phyloP scores from a whole-genome alignment of 2,113 vertebrate species.

The Ciconia boyciana region DNA sequence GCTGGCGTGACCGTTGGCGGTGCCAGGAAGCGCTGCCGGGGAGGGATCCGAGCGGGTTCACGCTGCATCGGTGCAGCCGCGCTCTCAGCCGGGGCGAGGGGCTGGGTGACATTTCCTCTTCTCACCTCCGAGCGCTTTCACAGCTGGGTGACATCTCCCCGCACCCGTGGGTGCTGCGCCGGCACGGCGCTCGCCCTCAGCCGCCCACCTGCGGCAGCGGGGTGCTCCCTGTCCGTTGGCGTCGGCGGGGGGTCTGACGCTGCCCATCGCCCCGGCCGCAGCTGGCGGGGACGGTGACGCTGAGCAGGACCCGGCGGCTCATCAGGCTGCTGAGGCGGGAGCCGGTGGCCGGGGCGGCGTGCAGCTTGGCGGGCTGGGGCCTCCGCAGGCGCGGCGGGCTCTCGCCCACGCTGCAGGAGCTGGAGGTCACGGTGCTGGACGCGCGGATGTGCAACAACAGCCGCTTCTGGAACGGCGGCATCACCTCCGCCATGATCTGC shows the following conservation, averaged over 20 bases:
- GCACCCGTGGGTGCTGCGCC: accelerated
- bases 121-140: background rate
- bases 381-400: accelerated
- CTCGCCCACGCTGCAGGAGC: background rate
- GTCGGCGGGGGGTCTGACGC: background rate
- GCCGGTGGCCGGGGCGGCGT: background rate
- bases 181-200: accelerated
- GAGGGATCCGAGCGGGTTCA: accelerated
- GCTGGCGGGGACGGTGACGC: background rate
- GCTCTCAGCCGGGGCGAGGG: background rate
- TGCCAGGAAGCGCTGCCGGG: background rate
- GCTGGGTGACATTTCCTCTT: background rate
- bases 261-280: background rate
- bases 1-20: background rate
- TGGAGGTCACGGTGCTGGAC: background rate
- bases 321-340: background rate
- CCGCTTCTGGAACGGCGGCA: background rate
- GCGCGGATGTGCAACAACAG: slow-evolving; percentile 14
- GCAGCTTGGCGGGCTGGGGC: slow-evolving; percentile 42
- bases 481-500: slow-evolving; percentile 6
- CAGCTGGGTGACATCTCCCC: background rate
- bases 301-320: background rate
- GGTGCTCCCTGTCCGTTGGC: background rate
- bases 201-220: accelerated
- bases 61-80: accelerated